These are phyloP conservation scores for Rhynchotus rufescens DNA, from an alignment of 2,797 vertebrate species.

Conservation along the genomic window DNA sequence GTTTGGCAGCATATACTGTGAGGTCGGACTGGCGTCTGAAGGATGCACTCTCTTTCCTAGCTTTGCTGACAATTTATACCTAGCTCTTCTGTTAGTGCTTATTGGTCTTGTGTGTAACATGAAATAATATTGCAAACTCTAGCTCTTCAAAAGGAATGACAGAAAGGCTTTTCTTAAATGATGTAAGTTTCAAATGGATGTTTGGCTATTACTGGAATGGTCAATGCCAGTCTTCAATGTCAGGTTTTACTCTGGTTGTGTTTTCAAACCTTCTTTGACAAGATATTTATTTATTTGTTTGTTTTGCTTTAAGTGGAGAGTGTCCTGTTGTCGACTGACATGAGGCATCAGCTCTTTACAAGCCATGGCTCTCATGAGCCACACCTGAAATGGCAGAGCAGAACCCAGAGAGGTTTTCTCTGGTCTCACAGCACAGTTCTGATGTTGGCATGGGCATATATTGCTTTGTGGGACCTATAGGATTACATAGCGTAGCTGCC, in stretches of 20 bases:
- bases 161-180: neutral
- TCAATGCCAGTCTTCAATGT: neutral
- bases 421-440: neutral
- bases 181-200: rapidly evolving
- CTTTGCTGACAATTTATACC: neutral
- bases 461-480: neutral
- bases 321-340: neutral
- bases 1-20: neutral
- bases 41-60: neutral
- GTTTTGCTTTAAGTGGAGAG: neutral
- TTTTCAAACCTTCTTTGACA: neutral
- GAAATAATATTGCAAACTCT: neutral
- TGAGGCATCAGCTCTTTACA: neutral
- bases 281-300: neutral
- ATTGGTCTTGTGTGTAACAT: neutral
- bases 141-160: neutral
- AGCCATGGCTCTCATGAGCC: neutral
- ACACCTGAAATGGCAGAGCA: neutral
- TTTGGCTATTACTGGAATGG: neutral
- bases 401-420: neutral
- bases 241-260: neutral
- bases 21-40: neutral
- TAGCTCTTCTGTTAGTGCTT: neutral
- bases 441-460: neutral
- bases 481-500: neutral